Evolutionary conservation across 2,113 vertebrate species (phyloP).

Genomic region (Craseonycteris thonglongyai): DNA sequence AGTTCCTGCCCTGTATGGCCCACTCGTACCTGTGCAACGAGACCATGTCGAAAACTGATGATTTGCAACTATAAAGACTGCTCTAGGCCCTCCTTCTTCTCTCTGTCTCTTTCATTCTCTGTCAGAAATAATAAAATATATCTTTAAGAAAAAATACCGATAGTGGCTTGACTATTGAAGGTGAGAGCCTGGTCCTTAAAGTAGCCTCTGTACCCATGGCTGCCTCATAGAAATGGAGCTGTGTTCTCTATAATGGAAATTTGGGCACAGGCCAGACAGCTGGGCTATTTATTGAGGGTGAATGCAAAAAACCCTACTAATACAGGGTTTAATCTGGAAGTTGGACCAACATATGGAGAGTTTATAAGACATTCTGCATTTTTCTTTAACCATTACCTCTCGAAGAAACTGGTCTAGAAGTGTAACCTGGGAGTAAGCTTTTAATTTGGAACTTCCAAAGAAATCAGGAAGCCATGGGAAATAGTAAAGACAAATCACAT

Average conservation of each 20-base stretch:
- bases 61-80: no score
- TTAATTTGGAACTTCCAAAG: background rate
- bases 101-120: no score
- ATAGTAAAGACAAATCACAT: background rate
- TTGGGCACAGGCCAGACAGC: background rate
- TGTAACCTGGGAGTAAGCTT: background rate
- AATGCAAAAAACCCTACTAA: background rate
- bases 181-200: background rate
- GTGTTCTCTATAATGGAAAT: background rate
- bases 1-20: no score
- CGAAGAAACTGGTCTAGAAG: background rate
- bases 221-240: background rate
- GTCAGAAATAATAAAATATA: no score
- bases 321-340: background rate
- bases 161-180: background rate
- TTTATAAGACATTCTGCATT: background rate
- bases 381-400: background rate
- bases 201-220: background rate
- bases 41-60: no score
- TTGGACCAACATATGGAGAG: background rate
- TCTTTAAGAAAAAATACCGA: no score
- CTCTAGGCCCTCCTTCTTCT: no score
- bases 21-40: no score
- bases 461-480: background rate
- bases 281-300: background rate